Evolutionary conservation across 2,888 invertebrate genomes (phyloP).

Genomic region (Lasius platythorax): DNA sequence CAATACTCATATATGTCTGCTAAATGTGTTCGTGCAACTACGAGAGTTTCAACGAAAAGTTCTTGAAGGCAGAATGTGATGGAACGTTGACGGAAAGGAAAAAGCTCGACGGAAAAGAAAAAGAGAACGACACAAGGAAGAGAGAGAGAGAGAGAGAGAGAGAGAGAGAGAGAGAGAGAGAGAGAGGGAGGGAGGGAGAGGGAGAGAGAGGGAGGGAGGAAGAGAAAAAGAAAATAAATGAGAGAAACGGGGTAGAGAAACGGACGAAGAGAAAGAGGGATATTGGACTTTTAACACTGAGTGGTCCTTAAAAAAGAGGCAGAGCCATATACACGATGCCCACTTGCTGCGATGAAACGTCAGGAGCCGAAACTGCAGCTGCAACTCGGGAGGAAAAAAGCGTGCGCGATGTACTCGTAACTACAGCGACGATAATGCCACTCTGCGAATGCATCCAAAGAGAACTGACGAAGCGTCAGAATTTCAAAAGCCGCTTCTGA

Average conservation of each 20-base stretch:
- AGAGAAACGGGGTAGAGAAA: conserved; percentile 9
- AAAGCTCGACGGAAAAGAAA: not conserved
- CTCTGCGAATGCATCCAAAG: conserved; percentile 77
- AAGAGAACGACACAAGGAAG: not conserved
- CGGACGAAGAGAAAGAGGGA: conserved; percentile 58
- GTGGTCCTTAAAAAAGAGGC: conserved; percentile 77
- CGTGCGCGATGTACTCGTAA: conserved; percentile 72
- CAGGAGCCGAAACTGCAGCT: conserved; percentile 69
- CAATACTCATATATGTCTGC: conserved; percentile 13
- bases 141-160: not conserved
- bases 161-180: conserved; percentile 43
- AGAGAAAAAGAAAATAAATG: conserved; percentile 18
- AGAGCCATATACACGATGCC: conserved; percentile 70
- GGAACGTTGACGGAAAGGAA: conserved; percentile 48
- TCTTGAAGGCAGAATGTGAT: conserved; percentile 38
- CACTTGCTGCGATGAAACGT: conserved; percentile 76
- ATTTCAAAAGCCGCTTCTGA: conserved; percentile 78
- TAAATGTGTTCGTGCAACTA: conserved; percentile 26
- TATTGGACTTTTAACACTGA: conserved; percentile 79
- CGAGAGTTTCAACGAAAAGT: conserved; percentile 43
- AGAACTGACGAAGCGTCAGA: conserved; percentile 81
- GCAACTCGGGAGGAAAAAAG: conserved; percentile 50
- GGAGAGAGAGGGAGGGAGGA: conserved; percentile 10
- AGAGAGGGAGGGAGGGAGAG: conserved; percentile 9
- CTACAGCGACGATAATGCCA: conserved; percentile 79